A percentile compares a stretch with the other conserved stretches of the same genome.
phyloP scores from a whole-genome alignment of 2,113 vertebrate genomes.

The Puntigrus tetrazona region DNA sequence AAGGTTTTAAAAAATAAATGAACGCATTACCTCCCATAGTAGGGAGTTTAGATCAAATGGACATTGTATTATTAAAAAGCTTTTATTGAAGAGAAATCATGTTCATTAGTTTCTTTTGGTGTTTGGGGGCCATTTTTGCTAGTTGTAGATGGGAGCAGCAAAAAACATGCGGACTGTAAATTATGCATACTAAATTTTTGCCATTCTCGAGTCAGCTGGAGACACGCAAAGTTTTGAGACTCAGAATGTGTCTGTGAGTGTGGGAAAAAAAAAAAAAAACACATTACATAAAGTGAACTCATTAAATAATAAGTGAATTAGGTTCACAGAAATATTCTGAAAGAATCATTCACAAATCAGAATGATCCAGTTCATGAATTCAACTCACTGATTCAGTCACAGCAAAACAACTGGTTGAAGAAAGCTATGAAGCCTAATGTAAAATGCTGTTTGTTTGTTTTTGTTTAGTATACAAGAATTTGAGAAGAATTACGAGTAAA shows the following conservation, averaged over 20 bases:
- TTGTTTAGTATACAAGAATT: background rate
- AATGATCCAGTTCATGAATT: background rate
- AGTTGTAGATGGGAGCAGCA: background rate
- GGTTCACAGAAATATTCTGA: background rate
- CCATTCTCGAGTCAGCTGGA: background rate
- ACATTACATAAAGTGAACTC: background rate
- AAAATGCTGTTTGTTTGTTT: background rate
- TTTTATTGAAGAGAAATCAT: background rate
- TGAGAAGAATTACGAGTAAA: background rate
- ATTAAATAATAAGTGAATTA: background rate
- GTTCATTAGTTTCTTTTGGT: background rate
- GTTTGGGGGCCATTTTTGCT: background rate
- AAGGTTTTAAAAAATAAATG: slow-evolving; percentile 34
- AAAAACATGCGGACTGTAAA: background rate
- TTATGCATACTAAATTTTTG: background rate
- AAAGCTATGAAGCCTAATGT: background rate
- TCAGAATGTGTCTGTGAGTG: background rate
- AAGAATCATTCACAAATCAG: background rate
- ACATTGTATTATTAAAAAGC: slow-evolving; percentile 10
- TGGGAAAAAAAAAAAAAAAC: background rate
- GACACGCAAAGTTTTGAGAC: background rate
- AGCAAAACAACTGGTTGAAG: background rate
- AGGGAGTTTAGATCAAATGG: background rate
- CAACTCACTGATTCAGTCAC: background rate
- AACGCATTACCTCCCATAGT: background rate